Percentiles rank a stretch among this genome's conserved stretches.
These are phyloP conservation scores for Lasiurus borealis DNA, from an alignment of 2,113 vertebrate species.

Conservation along the genomic window DNA sequence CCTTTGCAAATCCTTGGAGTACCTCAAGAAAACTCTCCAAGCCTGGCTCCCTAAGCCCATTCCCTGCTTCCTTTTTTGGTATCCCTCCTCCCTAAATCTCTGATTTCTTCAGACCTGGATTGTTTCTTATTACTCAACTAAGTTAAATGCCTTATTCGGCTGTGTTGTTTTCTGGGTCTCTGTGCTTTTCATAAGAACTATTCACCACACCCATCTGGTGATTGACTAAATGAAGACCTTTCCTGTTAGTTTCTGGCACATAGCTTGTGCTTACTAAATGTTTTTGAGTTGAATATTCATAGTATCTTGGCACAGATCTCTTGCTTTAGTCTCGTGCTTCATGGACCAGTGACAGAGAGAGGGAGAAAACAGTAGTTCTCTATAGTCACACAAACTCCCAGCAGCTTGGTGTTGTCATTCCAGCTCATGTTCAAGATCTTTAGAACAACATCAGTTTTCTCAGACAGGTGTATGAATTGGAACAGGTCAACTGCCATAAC, in stretches of 20 bases:
- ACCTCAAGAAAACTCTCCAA: background rate
- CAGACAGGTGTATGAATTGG: background rate
- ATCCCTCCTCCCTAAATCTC: background rate
- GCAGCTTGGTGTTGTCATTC: background rate
- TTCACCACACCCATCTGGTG: background rate
- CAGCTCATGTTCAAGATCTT: background rate
- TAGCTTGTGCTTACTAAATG: background rate
- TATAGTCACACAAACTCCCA: background rate
- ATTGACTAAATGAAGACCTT: background rate
- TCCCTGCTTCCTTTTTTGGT: background rate
- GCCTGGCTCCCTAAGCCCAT: background rate
- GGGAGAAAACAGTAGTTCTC: background rate
- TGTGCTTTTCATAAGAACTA: background rate
- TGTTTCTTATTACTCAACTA: background rate
- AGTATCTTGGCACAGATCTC: background rate
- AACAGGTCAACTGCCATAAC: background rate
- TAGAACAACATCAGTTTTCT: background rate
- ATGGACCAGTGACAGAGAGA: background rate
- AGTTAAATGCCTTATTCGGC: background rate
- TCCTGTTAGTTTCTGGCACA: background rate
- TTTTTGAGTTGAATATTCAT: background rate
- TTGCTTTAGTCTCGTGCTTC: background rate
- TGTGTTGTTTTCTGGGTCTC: background rate
- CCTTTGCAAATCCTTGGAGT: background rate
- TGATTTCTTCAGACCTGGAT: background rate